These are phyloP conservation scores for Myiagra hebetior DNA, from an alignment of 2,113 vertebrate species.

Conservation along the genomic window DNA sequence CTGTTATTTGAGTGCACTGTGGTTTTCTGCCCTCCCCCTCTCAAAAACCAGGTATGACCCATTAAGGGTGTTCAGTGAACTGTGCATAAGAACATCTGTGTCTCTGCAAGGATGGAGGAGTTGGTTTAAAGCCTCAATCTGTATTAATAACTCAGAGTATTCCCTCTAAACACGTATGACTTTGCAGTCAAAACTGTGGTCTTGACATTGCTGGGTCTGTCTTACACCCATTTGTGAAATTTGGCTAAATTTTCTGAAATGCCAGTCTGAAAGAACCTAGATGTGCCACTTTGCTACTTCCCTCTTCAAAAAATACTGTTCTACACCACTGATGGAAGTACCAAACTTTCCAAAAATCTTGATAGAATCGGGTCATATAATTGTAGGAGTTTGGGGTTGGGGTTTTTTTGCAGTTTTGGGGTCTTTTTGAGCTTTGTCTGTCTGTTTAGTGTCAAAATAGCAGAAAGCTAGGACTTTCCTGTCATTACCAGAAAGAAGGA, in stretches of 20 bases:
- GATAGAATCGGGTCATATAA: neutral
- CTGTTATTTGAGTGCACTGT: neutral
- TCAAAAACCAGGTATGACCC: neutral
- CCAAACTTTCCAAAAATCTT: neutral
- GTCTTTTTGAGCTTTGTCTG: neutral
- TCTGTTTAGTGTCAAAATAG: neutral
- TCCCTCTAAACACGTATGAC: neutral
- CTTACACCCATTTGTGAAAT: neutral
- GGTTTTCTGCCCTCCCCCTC: neutral
- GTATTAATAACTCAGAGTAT: neutral
- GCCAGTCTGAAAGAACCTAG: neutral
- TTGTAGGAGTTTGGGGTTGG: neutral
- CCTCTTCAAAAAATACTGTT: neutral
- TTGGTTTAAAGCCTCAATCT: neutral
- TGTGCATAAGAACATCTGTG: neutral
- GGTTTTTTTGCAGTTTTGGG: neutral
- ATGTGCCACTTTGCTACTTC: neutral
- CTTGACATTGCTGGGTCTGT: neutral
- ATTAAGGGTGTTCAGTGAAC: neutral
- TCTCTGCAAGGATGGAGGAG: neutral
- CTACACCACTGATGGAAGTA: neutral
- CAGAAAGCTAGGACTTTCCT: neutral
- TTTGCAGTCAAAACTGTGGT: neutral
- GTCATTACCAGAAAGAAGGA: neutral
- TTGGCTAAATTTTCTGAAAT: neutral